Percentiles rank a stretch among this genome's conserved stretches.
These are phyloP conservation scores for Hippopotamus amphibius DNA, from an alignment of 2,113 vertebrate genomes.

Conservation along the genomic window DNA sequence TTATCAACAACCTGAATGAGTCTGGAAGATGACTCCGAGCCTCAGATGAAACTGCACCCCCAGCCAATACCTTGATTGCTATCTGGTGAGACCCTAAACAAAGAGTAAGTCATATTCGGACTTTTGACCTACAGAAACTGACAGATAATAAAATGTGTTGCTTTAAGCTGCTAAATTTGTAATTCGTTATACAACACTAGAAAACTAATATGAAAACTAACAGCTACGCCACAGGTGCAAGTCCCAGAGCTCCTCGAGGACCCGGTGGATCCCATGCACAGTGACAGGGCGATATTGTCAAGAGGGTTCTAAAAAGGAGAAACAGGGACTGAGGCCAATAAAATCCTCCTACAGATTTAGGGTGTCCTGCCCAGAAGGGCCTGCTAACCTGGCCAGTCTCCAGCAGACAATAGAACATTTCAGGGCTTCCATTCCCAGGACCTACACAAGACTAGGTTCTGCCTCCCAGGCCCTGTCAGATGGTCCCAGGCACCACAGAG, in stretches of 20 bases:
- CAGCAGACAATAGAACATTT: background rate
- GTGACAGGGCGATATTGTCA: accelerated
- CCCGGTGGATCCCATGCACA: background rate
- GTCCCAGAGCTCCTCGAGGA: background rate
- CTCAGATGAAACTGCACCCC: background rate
- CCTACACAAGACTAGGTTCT: background rate
- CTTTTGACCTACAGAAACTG: background rate
- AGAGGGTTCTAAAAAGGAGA: background rate
- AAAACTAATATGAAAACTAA: constrained; percentile 6
- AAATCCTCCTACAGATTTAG: background rate
- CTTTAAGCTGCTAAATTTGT: constrained; percentile 11
- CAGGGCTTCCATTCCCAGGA: background rate
- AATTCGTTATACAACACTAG: background rate
- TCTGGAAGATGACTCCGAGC: background rate
- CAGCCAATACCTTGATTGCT: background rate
- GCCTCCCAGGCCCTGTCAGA: background rate
- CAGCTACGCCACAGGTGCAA: background rate
- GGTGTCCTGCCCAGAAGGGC: background rate
- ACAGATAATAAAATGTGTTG: background rate
- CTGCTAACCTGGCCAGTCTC: background rate
- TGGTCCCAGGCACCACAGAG: background rate
- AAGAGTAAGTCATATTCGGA: background rate
- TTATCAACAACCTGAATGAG: background rate
- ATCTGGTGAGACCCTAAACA: background rate
- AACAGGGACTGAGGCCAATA: background rate